Evolutionary conservation across 2,797 vertebrate genomes (phyloP), one percentile per base, ranked within the genome.

Genomic region (Brotula barbata): DNA sequence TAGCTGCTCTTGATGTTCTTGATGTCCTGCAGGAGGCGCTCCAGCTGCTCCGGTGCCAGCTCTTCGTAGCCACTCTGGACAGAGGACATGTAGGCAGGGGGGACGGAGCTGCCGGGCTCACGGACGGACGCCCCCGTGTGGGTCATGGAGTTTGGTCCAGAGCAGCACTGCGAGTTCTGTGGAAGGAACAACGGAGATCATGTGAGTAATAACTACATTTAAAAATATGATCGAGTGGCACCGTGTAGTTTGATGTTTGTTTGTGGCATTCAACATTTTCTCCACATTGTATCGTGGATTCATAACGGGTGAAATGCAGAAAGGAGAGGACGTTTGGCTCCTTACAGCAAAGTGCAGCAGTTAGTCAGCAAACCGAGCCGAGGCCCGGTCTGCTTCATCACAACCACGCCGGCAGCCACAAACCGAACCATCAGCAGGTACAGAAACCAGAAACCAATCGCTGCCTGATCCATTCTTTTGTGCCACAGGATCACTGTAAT

Each of bases 31-130:
- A 87, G 90, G 45, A 94, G 88, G 14, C 83, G 90, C 53, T 95
- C 94, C 48, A 64, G 72, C 66, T 94, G 93, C 66, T 96, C 95
- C 0, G 81, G 89, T 36, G 80, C 80, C 20, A 93, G 90, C 39
- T 97, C 95, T 61, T 92, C 87, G 37, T 75, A 94, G 43, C 94
- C 93, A 5, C 92, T 91, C 62, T 91, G 93, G 57, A 96, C 87
- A 39, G 90, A 89, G 17, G 90, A 75, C 90, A 94, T 93, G 73
- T 91, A 88, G 44, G 89, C 17, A 3, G 91, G 85, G 1, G 90
- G 87, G 0, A 84, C 86, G 11, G 84, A 85, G 41, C 78, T 70
- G 11, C 78, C 42, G 0, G 81, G 60, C 10, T 96, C 95, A 61
- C 87, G 90, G 58, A 87, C 85, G 20, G 89, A 83, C 44, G 82